phyloP scores from a whole-genome alignment of 2,113 vertebrate genomes.

The Micronycteris hirsuta region DNA sequence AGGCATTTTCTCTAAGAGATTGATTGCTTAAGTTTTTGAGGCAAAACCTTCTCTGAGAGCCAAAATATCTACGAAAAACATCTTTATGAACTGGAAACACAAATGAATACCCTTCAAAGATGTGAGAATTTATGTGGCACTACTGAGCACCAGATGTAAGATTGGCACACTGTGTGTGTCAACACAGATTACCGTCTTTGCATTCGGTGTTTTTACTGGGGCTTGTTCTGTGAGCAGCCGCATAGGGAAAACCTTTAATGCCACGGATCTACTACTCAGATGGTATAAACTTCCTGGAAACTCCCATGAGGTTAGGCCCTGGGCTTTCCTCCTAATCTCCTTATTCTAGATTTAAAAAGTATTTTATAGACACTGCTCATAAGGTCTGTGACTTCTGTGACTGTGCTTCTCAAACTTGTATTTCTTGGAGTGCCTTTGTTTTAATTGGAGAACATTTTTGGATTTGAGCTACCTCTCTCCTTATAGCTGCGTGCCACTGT shows the following conservation, averaged over 20 bases:
- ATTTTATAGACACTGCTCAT: neutral
- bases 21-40: neutral
- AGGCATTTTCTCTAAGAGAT: neutral
- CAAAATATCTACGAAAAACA: constrained; percentile 20
- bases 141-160: neutral
- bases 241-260: neutral
- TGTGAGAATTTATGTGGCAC: constrained; percentile 18
- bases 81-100: constrained; percentile 32
- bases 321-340: neutral
- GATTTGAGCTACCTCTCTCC: neutral
- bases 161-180: constrained; percentile 36
- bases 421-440: constrained; percentile 35
- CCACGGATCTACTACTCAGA: neutral
- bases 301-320: neutral
- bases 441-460: neutral
- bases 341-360: neutral
- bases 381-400: neutral
- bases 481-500: neutral
- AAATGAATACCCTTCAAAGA: constrained; percentile 35
- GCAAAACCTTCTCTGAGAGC: neutral
- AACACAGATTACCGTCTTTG: constrained; percentile 39
- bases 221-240: neutral
- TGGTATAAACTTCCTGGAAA: neutral
- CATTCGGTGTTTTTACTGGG: constrained; percentile 11
- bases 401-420: neutral